Evolutionary conservation across 2,113 vertebrate genomes (phyloP).

Genomic region (Callorhinus ursinus): DNA sequence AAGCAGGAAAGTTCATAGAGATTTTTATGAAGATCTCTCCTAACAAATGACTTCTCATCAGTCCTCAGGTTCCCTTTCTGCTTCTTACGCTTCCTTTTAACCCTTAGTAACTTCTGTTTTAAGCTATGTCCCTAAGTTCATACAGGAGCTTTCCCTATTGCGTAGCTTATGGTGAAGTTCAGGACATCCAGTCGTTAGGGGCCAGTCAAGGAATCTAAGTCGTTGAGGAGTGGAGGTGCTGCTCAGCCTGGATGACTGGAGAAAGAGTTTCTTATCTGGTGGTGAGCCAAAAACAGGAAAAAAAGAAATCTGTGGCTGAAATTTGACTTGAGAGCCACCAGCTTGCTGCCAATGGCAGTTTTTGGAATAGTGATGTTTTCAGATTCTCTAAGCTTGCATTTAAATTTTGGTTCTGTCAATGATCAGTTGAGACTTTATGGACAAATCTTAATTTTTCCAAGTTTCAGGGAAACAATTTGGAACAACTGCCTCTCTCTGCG

Average conservation of each 20-base stretch:
- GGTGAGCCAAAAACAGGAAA: too few relatives aligned
- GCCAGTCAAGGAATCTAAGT: background rate
- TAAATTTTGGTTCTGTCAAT: background rate
- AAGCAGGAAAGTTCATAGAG: background rate
- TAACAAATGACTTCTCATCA: background rate
- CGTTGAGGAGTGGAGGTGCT: background rate
- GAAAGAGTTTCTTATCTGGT: background rate
- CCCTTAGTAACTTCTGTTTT: background rate
- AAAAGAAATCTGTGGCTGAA: background rate
- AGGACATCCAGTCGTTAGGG: background rate
- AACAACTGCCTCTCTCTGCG: background rate
- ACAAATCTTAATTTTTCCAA: background rate
- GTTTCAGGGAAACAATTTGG: background rate
- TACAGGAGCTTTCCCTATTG: background rate
- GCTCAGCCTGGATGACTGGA: too few relatives aligned
- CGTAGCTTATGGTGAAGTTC: background rate
- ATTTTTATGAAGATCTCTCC: background rate
- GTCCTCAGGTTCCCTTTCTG: background rate
- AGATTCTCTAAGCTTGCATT: background rate
- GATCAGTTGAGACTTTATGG: background rate
- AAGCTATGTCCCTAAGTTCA: background rate
- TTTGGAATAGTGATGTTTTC: background rate
- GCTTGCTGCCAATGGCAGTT: background rate
- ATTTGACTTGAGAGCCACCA: background rate
- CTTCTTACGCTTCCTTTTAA: background rate